Evolutionary conservation across 2,888 invertebrate genomes (phyloP).

Genomic region (Eupithecia centaureata): DNA sequence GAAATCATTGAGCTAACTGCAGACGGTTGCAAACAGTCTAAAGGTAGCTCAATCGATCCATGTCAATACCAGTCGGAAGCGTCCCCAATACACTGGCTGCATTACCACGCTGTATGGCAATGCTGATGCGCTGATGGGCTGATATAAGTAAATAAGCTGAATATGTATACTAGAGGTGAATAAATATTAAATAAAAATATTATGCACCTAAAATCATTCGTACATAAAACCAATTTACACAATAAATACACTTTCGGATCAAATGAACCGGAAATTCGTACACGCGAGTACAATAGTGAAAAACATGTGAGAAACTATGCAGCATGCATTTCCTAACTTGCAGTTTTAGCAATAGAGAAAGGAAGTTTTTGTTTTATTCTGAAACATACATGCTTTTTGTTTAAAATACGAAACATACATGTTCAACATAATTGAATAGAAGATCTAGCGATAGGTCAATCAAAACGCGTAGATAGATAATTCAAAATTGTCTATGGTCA

Average conservation of each 20-base stretch:
- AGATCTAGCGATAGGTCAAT: neutral
- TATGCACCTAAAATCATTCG: neutral
- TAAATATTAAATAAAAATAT: no score
- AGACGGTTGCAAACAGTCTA: no score
- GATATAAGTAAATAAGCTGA: no score
- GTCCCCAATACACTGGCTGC: no score
- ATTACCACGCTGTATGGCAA: no score
- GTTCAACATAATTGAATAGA: neutral
- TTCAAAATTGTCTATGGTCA: no score
- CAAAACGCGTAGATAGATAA: neutral
- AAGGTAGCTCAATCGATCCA: no score
- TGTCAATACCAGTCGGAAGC: no score
- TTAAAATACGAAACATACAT: neutral
- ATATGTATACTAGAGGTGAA: no score
- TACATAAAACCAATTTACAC: neutral
- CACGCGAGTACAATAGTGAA: slow-evolving; percentile 30
- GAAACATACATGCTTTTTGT: no score
- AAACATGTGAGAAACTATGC: slow-evolving; percentile 40
- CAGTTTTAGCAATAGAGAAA: slow-evolving; percentile 34
- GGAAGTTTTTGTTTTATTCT: slow-evolving; percentile 16
- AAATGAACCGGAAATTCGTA: slow-evolving; percentile 28
- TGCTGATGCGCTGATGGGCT: no score
- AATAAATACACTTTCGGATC: slow-evolving; percentile 17
- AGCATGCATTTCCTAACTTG: slow-evolving; percentile 39
- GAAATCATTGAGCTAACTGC: no score